Evolutionary conservation across 2,888 invertebrate genomes (phyloP).

Genomic region (Pristionchus maxplancki): DNA sequence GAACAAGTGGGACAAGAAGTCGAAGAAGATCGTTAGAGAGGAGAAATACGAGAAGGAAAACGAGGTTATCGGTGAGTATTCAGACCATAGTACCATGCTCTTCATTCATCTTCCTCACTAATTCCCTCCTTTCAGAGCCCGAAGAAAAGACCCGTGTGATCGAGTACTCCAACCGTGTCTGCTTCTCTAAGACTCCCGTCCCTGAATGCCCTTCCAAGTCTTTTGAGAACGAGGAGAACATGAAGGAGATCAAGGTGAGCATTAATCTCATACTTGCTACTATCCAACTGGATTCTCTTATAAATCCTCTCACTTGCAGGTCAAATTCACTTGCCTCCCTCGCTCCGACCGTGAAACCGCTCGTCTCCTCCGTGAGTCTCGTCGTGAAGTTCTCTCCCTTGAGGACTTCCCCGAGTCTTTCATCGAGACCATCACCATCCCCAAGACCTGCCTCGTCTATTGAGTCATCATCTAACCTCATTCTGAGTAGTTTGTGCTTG

Average conservation of each 20-base stretch:
- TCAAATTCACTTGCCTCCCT: constrained; percentile 34
- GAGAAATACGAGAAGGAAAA: too few species aligned
- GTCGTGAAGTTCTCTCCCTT: constrained; percentile 12
- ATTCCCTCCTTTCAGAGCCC: constrained; percentile 59
- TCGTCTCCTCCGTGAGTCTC: constrained; percentile 38
- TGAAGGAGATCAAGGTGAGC: constrained; percentile 28
- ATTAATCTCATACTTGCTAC: not conserved
- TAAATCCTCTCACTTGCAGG: not conserved
- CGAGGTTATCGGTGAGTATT: constrained; percentile 22
- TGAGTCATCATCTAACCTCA: too few species aligned
- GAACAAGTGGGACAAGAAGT: too few species aligned
- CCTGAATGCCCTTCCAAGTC: constrained; percentile 59
- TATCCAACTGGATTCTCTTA: not conserved
- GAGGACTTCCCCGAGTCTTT: not conserved
- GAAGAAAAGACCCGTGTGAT: constrained; percentile 64
- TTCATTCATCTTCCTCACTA: not conserved
- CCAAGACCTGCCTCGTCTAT: constrained; percentile 36
- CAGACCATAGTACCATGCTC: not conserved
- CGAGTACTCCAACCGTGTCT: constrained; percentile 69
- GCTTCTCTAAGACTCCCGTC: constrained; percentile 71
- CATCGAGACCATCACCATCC: constrained; percentile 43
- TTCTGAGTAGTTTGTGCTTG: too few species aligned
- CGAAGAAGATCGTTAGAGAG: constrained; percentile 34
- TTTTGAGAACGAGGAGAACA: not conserved
- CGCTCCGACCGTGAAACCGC: constrained; percentile 33